phyloP scores from a whole-genome alignment of 2,797 vertebrate species.

The Delichon dasypus region DNA sequence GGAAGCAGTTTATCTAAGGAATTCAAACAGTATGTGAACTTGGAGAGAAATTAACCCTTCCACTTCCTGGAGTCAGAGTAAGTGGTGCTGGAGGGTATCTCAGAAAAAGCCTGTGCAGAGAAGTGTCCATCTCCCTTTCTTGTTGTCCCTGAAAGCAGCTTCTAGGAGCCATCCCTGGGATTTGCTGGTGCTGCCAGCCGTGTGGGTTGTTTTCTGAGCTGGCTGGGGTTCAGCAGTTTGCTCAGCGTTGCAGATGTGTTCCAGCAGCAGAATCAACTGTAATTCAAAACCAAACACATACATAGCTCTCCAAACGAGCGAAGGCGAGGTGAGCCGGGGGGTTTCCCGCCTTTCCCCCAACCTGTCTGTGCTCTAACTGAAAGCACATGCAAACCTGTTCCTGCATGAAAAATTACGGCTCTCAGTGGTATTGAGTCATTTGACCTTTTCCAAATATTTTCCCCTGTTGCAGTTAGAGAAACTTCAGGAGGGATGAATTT shows the following conservation, averaged over 20 bases:
- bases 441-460: slow-evolving; percentile 62
- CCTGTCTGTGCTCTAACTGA: slow-evolving; percentile 36
- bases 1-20: slow-evolving; percentile 74
- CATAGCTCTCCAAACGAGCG: not conserved
- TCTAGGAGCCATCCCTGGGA: not conserved
- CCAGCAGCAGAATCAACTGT: slow-evolving; percentile 38
- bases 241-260: slow-evolving; percentile 41
- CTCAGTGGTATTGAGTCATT: slow-evolving; percentile 44
- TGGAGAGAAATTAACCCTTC: slow-evolving; percentile 36
- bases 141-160: not conserved
- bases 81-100: not conserved
- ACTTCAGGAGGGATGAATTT: slow-evolving; percentile 32
- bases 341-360: slow-evolving; percentile 8
- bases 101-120: not conserved
- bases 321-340: not conserved
- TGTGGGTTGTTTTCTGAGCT: not conserved
- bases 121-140: not conserved
- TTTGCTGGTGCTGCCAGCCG: not conserved
- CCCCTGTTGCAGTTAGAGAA: slow-evolving; percentile 27
- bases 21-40: slow-evolving; percentile 62
- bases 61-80: not conserved
- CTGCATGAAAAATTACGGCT: slow-evolving; percentile 44
- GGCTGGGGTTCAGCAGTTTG: slow-evolving; percentile 27
- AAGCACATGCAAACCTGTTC: slow-evolving; percentile 53
- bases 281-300: slow-evolving; percentile 50